phyloP scores from a whole-genome alignment of 2,113 vertebrate species.

The Siniperca knerii region DNA sequence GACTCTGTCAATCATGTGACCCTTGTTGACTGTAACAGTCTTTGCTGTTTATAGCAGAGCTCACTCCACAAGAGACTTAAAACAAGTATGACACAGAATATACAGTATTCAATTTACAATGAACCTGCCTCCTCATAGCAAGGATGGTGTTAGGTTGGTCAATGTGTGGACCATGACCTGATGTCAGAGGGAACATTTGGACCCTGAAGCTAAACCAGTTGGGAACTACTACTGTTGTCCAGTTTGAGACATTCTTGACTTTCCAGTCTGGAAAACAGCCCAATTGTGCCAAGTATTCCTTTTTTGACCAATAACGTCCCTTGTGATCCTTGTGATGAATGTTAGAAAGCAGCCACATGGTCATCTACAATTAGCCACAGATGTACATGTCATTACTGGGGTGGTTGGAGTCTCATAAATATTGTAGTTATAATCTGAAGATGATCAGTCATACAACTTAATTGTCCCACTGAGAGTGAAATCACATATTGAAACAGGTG shows the following conservation, averaged over 20 bases:
- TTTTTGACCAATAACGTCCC: not conserved
- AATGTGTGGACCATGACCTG: not conserved
- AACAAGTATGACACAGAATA: not conserved
- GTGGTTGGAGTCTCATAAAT: constrained; percentile 40
- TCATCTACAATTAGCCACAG: constrained; percentile 41
- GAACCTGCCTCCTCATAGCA: not conserved
- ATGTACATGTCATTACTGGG: constrained; percentile 26
- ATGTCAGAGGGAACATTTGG: not conserved
- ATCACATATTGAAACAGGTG: constrained; percentile 71
- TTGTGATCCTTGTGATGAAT: not conserved
- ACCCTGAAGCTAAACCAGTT: not conserved
- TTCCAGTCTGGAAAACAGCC: not conserved
- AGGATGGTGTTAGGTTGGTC: not conserved
- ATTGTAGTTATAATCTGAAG: constrained; percentile 40
- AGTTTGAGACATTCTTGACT: not conserved
- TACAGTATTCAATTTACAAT: too few relatives aligned
- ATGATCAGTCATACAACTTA: constrained; percentile 46
- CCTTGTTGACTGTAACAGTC: too few relatives aligned
- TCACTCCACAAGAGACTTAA: not conserved
- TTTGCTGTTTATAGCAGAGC: not conserved
- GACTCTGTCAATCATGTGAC: not conserved
- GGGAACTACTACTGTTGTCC: not conserved
- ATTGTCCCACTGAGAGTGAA: constrained; percentile 56
- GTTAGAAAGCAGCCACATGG: constrained; percentile 6
- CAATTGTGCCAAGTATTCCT: not conserved